Percentiles rank a stretch among this genome's conserved stretches.
These are phyloP conservation scores for Scartelaos histophorus DNA, from an alignment of 2,113 vertebrate genomes.

Conservation along the genomic window DNA sequence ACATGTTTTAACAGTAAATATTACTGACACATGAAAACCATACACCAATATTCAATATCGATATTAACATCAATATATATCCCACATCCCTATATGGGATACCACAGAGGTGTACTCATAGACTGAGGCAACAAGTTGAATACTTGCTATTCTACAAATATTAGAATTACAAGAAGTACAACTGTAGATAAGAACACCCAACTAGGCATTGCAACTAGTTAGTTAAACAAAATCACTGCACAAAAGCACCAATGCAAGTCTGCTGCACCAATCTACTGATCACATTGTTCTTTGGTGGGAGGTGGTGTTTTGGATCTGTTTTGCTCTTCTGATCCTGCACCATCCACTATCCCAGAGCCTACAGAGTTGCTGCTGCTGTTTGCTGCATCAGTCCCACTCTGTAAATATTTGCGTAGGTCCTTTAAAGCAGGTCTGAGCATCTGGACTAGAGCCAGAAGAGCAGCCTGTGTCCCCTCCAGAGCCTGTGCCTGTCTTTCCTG, in stretches of 20 bases:
- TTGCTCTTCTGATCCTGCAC: conserved; percentile 40
- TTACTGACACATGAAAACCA: background rate
- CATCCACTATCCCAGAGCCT: conserved; percentile 22
- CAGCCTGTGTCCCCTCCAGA: conserved; percentile 93
- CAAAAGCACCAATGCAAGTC: conserved; percentile 29
- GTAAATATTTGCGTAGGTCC: conserved; percentile 91
- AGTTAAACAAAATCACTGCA: conserved; percentile 12
- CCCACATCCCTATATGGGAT: background rate
- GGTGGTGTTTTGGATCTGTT: conserved; percentile 45
- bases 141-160: background rate
- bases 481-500: conserved; percentile 96
- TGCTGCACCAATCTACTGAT: conserved; percentile 48
- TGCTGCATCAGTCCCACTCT: conserved; percentile 76
- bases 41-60: background rate
- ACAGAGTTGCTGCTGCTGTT: conserved; percentile 54
- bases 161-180: background rate
- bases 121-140: background rate
- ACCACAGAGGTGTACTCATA: background rate
- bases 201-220: conserved; percentile 3
- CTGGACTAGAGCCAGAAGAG: conserved; percentile 90
- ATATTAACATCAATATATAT: background rate
- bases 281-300: conserved; percentile 28
- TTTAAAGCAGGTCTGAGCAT: conserved; percentile 92
- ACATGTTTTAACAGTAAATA: background rate
- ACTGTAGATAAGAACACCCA: background rate